Evolutionary conservation across 1,140 invertebrate genomes (phyloP).

Genomic region (Linepithema humile): DNA sequence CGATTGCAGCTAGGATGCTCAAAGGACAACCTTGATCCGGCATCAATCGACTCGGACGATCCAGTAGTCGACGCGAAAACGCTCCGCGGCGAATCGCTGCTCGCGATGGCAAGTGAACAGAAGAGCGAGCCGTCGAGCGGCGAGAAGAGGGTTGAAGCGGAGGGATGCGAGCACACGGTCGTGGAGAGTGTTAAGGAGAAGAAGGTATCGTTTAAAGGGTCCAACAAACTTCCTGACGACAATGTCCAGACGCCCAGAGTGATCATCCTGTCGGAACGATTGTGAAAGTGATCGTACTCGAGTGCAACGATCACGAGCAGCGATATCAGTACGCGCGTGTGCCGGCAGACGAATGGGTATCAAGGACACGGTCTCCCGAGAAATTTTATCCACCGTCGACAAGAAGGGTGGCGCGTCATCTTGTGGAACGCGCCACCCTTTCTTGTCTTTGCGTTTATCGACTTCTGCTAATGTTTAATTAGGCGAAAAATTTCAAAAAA

Average conservation of each 20-base stretch:
- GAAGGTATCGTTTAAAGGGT: conserved; percentile 74
- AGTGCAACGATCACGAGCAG: conserved; percentile 27
- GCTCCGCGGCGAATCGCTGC: conserved; percentile 41
- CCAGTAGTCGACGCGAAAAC: not conserved
- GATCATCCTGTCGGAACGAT: conserved; percentile 83
- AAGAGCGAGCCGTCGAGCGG: conserved; percentile 65
- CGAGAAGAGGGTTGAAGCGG: conserved; percentile 81
- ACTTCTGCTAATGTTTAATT: not conserved
- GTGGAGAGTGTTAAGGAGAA: conserved; percentile 75
- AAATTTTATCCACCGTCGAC: not conserved
- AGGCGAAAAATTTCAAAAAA: not conserved
- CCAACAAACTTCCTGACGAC: conserved; percentile 78
- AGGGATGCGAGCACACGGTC: conserved; percentile 81
- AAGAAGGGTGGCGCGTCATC: not conserved
- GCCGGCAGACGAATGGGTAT: not conserved
- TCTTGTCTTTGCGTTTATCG: not conserved
- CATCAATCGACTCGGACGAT: not conserved
- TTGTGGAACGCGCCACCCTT: not conserved
- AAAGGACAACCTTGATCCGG: not conserved
- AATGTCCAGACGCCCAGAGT: conserved; percentile 82
- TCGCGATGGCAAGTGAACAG: not conserved
- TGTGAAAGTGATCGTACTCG: conserved; percentile 73
- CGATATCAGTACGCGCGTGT: conserved; percentile 16
- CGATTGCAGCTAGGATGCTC: not conserved
- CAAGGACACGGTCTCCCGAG: not conserved